phyloP scores from a whole-genome alignment of 2,797 vertebrate species.

The Chaetodon trifasciatus region DNA sequence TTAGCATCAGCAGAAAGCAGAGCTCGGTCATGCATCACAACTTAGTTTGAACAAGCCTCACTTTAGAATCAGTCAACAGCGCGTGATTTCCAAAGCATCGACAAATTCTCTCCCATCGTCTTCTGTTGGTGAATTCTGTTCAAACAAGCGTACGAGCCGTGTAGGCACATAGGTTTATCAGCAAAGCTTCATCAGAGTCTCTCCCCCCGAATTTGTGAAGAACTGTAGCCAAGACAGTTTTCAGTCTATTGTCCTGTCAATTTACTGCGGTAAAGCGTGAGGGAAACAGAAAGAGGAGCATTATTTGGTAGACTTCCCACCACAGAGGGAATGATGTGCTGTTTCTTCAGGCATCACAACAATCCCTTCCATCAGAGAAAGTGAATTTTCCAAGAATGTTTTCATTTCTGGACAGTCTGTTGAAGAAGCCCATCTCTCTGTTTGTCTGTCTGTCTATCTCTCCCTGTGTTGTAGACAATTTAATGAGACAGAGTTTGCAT shows the following conservation, averaged over 20 bases:
- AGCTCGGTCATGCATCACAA: constrained; percentile 64
- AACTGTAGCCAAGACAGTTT: constrained; percentile 46
- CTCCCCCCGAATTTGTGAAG: constrained; percentile 42
- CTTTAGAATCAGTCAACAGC: constrained; percentile 24
- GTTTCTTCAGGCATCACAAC: constrained; percentile 44
- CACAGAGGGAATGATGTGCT: constrained; percentile 51
- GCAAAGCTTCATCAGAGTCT: constrained; percentile 70
- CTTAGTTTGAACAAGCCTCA: constrained; percentile 60
- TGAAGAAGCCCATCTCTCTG: constrained; percentile 35
- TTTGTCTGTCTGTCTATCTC: constrained; percentile 31
- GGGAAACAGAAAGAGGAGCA: constrained; percentile 38
- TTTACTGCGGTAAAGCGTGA: constrained; percentile 24
- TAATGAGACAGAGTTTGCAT: constrained; percentile 43
- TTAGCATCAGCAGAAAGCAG: constrained; percentile 60
- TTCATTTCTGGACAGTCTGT: constrained; percentile 32
- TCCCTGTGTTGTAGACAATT: constrained; percentile 16
- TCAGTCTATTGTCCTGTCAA: constrained; percentile 39
- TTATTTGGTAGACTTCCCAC: constrained; percentile 69
- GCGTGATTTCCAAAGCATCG: constrained; percentile 44
- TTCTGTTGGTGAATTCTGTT: constrained; percentile 53
- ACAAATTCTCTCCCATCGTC: constrained; percentile 13
- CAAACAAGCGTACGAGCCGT: constrained; percentile 68
- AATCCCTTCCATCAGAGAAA: constrained; percentile 41
- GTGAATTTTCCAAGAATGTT: constrained; percentile 33
- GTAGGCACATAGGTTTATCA: constrained; percentile 80